Evolutionary conservation across 2,797 vertebrate species (phyloP), one percentile per base, ranked within the genome.

Genomic region (Hemibagrus guttatus): DNA sequence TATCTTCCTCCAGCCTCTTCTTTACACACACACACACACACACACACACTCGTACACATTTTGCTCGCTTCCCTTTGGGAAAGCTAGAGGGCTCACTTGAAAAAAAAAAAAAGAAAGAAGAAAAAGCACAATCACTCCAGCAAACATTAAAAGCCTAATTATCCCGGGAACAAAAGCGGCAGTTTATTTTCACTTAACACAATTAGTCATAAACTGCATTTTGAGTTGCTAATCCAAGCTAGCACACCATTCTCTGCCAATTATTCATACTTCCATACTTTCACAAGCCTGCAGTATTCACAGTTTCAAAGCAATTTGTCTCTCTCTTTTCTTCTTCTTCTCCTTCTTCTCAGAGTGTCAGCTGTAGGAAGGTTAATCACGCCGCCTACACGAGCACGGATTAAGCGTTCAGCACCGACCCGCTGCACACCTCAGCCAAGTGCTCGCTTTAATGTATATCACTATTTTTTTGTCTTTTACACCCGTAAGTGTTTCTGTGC

Each of bases 131-230:
- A 91, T 93, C 93, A 93, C 91, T 93, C 92, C 91, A 61, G 74
- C 92, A 92, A 89, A 95, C 94, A 95, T 94, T 95, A 92, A 94
- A 95, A 94, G 93, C 91, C 94, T 94, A 94, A 96, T 96, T 95
- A 95, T 94, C 94, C 92, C 92, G 87, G 91, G 90, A 95, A 96
- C 95, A 96, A 96, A 95, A 95, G 93, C 94, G 91, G 71, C 93
- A 95, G 94, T 96, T 95, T 95, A 95, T 95, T 96, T 95, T 95
- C 95, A 95, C 95, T 95, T 95, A 95, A 96, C 94, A 95, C 95
- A 95, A 95, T 96, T 96, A 95, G 94, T 94, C 95, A 95, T 94
- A 95, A 96, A 96, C 92, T 95, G 95, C 89, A 64, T 95, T 95
- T 93, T 86, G 92, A 95, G 91, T 96, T 95, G 91, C 93, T 91